Evolutionary conservation across 2,888 invertebrate genomes (phyloP).

Genomic region (Tetropium fuscum): DNA sequence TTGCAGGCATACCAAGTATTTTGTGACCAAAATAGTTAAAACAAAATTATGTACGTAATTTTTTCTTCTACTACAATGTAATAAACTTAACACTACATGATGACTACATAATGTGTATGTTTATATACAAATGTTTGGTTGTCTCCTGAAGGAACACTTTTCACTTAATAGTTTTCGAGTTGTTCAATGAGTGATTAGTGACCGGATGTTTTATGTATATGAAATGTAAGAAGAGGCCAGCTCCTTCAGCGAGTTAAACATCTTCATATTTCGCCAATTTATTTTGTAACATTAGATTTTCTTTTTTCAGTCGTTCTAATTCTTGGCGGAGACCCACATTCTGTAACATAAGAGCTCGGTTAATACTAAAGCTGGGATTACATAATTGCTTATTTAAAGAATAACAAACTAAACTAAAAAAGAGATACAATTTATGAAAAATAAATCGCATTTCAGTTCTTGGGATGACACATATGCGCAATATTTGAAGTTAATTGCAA

Average conservation of each 20-base stretch:
- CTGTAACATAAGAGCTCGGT: conserved; percentile 72
- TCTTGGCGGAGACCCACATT: conserved; percentile 92
- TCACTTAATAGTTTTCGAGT: conserved; percentile 43
- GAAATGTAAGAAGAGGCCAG: conserved; percentile 50
- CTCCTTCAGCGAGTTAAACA: conserved; percentile 69
- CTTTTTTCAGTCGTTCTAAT: conserved; percentile 91
- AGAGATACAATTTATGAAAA: no score
- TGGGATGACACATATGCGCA: no score
- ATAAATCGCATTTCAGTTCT: no score
- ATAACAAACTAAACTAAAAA: no score
- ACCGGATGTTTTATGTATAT: conserved; percentile 38
- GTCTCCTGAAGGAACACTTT: conserved; percentile 61
- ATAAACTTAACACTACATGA: conserved; percentile 65
- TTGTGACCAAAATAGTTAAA: conserved; percentile 43
- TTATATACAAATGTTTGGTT: conserved; percentile 67
- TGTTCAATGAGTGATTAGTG: conserved; percentile 26
- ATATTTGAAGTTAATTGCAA: no score
- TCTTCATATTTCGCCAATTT: conserved; percentile 91
- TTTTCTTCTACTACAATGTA: conserved; percentile 53
- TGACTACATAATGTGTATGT: conserved; percentile 65
- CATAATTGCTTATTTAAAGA: no score
- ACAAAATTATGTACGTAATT: conserved; percentile 43
- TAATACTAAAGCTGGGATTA: no score
- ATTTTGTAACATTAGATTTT: conserved; percentile 89
- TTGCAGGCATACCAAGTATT: conserved; percentile 33